These are phyloP conservation scores for Timandra comae DNA, from an alignment of 2,888 invertebrate species.

Conservation along the genomic window DNA sequence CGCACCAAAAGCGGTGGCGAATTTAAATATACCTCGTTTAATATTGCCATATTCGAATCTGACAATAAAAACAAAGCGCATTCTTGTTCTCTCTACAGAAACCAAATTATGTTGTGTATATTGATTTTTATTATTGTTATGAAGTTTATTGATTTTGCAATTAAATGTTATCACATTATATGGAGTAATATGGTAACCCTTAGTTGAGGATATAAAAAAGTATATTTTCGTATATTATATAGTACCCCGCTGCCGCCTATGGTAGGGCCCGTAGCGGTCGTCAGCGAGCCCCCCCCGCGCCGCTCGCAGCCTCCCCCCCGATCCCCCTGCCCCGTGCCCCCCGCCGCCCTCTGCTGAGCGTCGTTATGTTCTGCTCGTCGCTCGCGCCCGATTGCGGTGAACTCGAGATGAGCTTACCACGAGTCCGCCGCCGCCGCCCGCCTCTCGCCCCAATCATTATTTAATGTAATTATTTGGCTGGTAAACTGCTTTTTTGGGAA, in stretches of 20 bases:
- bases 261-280: conserved; percentile 2
- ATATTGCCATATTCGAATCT: conserved; percentile 8
- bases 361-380: conserved; percentile 60
- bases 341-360: conserved; percentile 27
- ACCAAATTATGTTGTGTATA: not conserved
- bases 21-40: conserved; percentile 9
- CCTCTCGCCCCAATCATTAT: conserved; percentile 67
- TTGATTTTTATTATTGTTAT: not conserved
- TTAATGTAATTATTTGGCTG: conserved; percentile 69
- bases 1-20: conserved; percentile 33
- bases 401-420: conserved; percentile 64
- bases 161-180: not conserved
- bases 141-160: not conserved
- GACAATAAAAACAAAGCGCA: conserved; percentile 4
- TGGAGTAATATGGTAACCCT: not conserved
- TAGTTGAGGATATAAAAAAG: not conserved
- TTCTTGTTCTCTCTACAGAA: not conserved
- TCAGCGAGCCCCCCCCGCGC: conserved; percentile 9
- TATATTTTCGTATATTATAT: not conserved
- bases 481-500: conserved; percentile 58
- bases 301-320: conserved; percentile 13
- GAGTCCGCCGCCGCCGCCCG: conserved; percentile 31
- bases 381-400: conserved; percentile 45
- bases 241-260: not conserved
- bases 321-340: conserved; percentile 21